Evolutionary conservation across 1,140 invertebrate genomes (phyloP).

Genomic region (Gonioctena quinquepunctata): DNA sequence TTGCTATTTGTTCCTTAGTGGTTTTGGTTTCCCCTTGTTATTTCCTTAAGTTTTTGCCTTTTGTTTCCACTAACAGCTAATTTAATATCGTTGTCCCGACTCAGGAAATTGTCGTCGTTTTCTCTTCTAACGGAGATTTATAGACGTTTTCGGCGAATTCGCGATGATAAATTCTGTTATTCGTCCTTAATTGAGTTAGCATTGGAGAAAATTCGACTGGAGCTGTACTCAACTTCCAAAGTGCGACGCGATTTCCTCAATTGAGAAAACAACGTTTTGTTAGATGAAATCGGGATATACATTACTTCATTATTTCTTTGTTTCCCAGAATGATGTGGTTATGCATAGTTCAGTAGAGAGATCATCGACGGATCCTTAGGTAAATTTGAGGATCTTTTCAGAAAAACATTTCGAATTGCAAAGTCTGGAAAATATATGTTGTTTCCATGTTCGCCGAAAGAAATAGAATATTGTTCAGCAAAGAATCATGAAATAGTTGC

Average conservation of each 20-base stretch:
- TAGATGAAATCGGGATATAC: too few species aligned
- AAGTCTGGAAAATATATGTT: too few species aligned
- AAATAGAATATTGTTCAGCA: too few species aligned
- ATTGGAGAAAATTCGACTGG: not conserved
- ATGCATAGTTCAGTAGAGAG: too few species aligned
- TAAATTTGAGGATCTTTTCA: too few species aligned
- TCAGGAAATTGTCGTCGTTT: constrained; percentile 5
- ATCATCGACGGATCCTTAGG: too few species aligned
- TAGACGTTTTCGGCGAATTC: not conserved
- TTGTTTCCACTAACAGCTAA: constrained; percentile 10
- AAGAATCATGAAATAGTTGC: too few species aligned
- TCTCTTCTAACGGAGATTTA: constrained; percentile 1
- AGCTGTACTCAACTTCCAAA: not conserved
- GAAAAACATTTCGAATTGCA: too few species aligned
- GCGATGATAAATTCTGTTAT: constrained; percentile 6
- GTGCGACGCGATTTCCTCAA: not conserved
- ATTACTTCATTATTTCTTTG: too few species aligned
- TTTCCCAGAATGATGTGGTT: too few species aligned
- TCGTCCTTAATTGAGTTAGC: constrained; percentile 1
- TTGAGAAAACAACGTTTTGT: too few species aligned
- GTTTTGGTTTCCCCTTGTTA: constrained; percentile 1
- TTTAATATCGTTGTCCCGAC: constrained; percentile 7
- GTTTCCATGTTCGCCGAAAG: too few species aligned
- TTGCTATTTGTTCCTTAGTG: not conserved
- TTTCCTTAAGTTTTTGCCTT: not conserved